Evolutionary conservation across 2,888 invertebrate genomes (phyloP).

Genomic region (Aelia acuminata): DNA sequence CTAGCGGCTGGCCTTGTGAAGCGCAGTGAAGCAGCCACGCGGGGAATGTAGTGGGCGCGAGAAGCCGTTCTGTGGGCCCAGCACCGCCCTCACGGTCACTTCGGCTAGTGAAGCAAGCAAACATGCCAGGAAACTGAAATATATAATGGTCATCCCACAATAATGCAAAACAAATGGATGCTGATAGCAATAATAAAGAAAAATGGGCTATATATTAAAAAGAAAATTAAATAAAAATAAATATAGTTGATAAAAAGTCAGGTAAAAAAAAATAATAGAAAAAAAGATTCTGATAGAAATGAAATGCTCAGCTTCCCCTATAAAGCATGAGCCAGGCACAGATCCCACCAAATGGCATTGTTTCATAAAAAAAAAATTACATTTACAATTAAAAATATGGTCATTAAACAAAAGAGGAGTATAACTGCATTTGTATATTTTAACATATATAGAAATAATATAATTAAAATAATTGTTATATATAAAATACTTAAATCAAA

Average conservation of each 20-base stretch:
- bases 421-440: not conserved
- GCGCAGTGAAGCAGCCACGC: constrained; percentile 59
- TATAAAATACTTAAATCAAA: not conserved
- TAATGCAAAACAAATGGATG: constrained; percentile 39
- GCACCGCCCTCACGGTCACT: constrained; percentile 50
- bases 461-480: not conserved
- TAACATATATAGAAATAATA: too few species aligned
- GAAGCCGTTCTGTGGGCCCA: constrained; percentile 59
- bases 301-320: constrained; percentile 31
- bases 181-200: constrained; percentile 41
- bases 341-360: constrained; percentile 48
- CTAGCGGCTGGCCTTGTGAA: constrained; percentile 56
- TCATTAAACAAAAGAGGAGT: not conserved
- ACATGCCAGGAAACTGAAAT: constrained; percentile 59
- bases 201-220: not conserved
- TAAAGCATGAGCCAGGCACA: constrained; percentile 17
- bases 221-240: not conserved
- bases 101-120: constrained; percentile 59
- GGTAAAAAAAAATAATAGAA: not conserved
- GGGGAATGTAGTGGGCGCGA: constrained; percentile 56
- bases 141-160: constrained; percentile 28
- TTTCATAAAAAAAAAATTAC: not conserved
- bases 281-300: not conserved
- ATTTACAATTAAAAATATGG: not conserved
- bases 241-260: not conserved